phyloP scores from a whole-genome alignment of 2,888 invertebrate genomes.

The Tenthredo scrophulariae region DNA sequence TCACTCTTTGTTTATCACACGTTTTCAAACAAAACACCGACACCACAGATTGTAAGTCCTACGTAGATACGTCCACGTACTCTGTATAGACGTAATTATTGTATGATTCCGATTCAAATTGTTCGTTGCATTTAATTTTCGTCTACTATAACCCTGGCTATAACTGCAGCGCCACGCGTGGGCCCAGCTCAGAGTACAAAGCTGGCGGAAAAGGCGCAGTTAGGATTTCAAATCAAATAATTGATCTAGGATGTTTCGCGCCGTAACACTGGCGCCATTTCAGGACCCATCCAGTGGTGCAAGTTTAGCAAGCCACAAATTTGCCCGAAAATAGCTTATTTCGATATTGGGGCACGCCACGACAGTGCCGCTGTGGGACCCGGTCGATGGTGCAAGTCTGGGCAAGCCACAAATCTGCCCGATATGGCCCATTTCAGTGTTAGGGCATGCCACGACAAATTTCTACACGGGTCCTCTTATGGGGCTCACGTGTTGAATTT shows the following conservation, averaged over 20 bases:
- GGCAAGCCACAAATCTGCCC: not conserved
- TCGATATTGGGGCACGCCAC: constrained; percentile 11
- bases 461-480: constrained; percentile 38
- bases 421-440: constrained; percentile 4
- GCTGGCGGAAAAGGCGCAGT: too few species aligned
- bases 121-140: too few species aligned
- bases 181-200: too few species aligned
- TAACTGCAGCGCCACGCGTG: too few species aligned
- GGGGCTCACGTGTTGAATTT: too few species aligned
- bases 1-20: constrained; percentile 25
- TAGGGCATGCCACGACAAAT: constrained; percentile 29
- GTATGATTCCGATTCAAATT: too few species aligned
- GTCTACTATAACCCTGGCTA: too few species aligned
- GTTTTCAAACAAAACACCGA: not conserved
- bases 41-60: not conserved
- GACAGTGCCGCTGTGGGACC: not conserved
- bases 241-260: too few species aligned
- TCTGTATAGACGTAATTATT: too few species aligned
- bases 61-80: too few species aligned
- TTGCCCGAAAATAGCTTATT: not conserved
- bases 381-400: too few species aligned
- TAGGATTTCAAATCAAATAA: too few species aligned
- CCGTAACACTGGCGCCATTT: not conserved
- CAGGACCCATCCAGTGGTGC: constrained; percentile 13
- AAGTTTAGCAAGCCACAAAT: constrained; percentile 32